Evolutionary conservation across 2,113 vertebrate genomes (phyloP), one percentile per base, ranked within the genome.

Genomic region (Antechinus flavipes): DNA sequence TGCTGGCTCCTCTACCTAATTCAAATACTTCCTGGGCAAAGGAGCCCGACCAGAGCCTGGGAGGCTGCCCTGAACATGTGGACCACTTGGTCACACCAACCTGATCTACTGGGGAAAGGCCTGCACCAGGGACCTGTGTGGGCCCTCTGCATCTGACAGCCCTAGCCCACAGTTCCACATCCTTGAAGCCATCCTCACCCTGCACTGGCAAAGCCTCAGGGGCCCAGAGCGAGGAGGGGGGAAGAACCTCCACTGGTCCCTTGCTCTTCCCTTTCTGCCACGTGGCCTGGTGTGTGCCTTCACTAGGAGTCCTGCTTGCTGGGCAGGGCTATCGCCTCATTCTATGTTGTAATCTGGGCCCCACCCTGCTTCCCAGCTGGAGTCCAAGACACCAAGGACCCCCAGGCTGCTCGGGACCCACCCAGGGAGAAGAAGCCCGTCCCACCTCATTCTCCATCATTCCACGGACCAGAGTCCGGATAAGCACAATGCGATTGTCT

Each of bases 381-480:
- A 42, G 35, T 42, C 68, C 68, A 22, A 19, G 35, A n/a, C 61
- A 76, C 35, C 27, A 35, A 35, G 12, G 61, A 4, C 27, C 61
- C 16, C 30, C 35, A 4, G 61, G 2, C 3, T 35, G 30, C 10
- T 12, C 35, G 30, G 30, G 61, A 68, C 4, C 61, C 5, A 30
- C 35, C 61, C 56, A 27, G 2, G 56, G 9, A 30, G 27, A 58
- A 58, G 23, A 30, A 25, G 1, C 0, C 2, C 0, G 3, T 4
- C 94, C 93, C 25, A 99, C 99, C 99, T 98, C 97, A 26, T 99
- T 99, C 76, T 95, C 92, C 97, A 98, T 95, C 91, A 93, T 97
- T 27, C 97, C 98, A 3, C 92, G 76, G 58, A 97, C 95, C 1
- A 89, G 92, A 94, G 76, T 0, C 94, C 98, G 99, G 49, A 98